These are phyloP conservation scores for Noctua janthe DNA, from an alignment of 2,888 invertebrate species.

Conservation along the genomic window DNA sequence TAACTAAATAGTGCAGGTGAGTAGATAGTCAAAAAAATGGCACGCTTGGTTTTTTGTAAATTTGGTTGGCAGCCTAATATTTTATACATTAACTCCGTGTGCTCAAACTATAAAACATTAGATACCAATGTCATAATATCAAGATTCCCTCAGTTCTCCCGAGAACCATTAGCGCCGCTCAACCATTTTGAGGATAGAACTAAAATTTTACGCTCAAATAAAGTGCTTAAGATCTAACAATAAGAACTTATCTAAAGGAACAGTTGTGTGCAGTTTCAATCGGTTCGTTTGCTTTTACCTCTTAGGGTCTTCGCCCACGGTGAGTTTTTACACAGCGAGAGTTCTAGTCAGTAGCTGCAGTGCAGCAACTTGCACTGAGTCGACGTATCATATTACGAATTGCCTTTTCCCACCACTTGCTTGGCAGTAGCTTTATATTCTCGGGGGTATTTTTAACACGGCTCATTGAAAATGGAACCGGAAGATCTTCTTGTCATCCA, in stretches of 20 bases:
- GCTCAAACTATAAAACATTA: neutral
- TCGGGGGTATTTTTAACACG: neutral
- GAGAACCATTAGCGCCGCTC: conserved; percentile 40
- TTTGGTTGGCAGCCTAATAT: too few species aligned
- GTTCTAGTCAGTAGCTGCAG: too few species aligned
- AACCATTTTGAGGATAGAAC: conserved; percentile 40
- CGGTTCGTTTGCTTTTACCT: conserved; percentile 10
- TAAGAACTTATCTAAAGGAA: conserved; percentile 29
- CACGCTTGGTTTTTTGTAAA: neutral
- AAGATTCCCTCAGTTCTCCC: conserved; percentile 18
- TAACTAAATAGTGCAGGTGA: neutral
- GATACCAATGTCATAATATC: conserved; percentile 18
- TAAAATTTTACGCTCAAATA: conserved; percentile 58
- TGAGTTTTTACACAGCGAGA: neutral
- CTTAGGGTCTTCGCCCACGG: neutral
- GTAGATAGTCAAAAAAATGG: neutral
- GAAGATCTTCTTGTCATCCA: too few species aligned
- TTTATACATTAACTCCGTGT: neutral
- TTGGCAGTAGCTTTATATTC: too few species aligned
- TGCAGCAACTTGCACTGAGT: too few species aligned
- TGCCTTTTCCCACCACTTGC: too few species aligned
- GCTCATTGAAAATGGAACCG: neutral
- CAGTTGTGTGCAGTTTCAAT: conserved; percentile 45
- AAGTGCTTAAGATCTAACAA: conserved; percentile 43
- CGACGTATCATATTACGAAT: too few species aligned